Evolutionary conservation across 2,113 vertebrate species (phyloP).

Genomic region (Chrysochloris asiatica): DNA sequence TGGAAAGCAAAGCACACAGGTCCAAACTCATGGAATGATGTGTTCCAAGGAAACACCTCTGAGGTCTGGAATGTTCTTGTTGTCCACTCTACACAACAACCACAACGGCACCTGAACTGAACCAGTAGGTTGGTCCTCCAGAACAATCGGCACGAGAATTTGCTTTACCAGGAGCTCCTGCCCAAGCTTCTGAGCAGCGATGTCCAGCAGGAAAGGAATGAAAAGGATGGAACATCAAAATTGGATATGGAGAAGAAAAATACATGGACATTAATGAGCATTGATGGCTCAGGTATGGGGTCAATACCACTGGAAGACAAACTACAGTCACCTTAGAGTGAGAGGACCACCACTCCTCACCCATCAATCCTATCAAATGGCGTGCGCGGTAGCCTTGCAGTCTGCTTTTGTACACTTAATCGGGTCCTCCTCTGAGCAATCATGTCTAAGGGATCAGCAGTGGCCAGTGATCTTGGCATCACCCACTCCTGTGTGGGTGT

Average conservation of each 20-base stretch:
- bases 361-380: too few relatives aligned
- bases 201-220: not conserved
- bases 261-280: accelerated
- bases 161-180: not conserved
- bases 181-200: not conserved
- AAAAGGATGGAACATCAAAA: accelerated
- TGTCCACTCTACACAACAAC: too few relatives aligned
- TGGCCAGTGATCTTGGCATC: too few relatives aligned
- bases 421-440: too few relatives aligned
- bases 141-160: not conserved
- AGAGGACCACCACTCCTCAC: too few relatives aligned
- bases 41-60: not conserved
- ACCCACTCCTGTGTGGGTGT: too few relatives aligned
- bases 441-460: too few relatives aligned
- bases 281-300: too few relatives aligned
- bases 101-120: accelerated
- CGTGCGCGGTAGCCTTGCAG: too few relatives aligned
- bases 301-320: not conserved
- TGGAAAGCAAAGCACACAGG: not conserved
- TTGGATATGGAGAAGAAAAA: not conserved
- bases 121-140: too few relatives aligned
- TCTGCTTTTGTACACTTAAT: too few relatives aligned
- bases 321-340: not conserved
- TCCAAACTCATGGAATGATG: not conserved
- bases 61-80: too few relatives aligned